These are phyloP conservation scores for Apeltes quadracus DNA, from an alignment of 2,113 vertebrate species.

Conservation along the genomic window DNA sequence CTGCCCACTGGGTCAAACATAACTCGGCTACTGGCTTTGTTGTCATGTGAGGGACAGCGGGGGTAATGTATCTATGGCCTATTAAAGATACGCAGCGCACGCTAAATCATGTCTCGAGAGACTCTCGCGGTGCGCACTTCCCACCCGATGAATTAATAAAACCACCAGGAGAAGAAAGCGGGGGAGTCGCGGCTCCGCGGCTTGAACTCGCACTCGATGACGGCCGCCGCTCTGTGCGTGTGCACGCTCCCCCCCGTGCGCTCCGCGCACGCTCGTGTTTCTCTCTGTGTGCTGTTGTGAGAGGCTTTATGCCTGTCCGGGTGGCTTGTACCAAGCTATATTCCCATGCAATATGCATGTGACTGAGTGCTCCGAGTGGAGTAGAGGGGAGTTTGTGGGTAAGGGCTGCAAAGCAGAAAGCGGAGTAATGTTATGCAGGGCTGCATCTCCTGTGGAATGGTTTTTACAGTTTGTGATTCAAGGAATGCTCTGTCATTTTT, in stretches of 20 bases:
- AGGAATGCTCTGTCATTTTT: conserved; percentile 21
- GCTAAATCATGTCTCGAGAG: conserved; percentile 29
- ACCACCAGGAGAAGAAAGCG: conserved; percentile 31
- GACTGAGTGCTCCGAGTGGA: conserved; percentile 40
- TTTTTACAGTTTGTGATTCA: conserved; percentile 2
- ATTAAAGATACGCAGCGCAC: conserved; percentile 26
- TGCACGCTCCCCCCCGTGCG: too few relatives aligned
- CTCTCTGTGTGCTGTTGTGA: conserved; percentile 8
- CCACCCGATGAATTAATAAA: conserved; percentile 61
- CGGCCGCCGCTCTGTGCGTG: conserved; percentile 1
- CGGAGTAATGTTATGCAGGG: conserved; percentile 40
- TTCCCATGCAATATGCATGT: conserved; percentile 60
- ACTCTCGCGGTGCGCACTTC: conserved; percentile 12
- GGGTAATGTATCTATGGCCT: conserved; percentile 37
- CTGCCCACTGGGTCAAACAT: conserved; percentile 14
- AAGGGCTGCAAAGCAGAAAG: conserved; percentile 24
- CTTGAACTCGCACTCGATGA: conserved; percentile 33
- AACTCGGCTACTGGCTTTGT: conserved; percentile 20
- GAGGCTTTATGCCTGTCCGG: too few relatives aligned
- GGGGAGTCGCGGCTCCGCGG: not conserved
- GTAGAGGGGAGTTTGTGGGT: not conserved
- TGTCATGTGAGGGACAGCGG: conserved; percentile 32
- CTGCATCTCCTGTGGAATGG: conserved; percentile 30
- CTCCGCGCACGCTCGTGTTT: not conserved
- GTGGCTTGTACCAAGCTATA: conserved; percentile 12